Conservation (phyloP, 2,113 vertebrate species). For the Alethe diademata region DNA sequence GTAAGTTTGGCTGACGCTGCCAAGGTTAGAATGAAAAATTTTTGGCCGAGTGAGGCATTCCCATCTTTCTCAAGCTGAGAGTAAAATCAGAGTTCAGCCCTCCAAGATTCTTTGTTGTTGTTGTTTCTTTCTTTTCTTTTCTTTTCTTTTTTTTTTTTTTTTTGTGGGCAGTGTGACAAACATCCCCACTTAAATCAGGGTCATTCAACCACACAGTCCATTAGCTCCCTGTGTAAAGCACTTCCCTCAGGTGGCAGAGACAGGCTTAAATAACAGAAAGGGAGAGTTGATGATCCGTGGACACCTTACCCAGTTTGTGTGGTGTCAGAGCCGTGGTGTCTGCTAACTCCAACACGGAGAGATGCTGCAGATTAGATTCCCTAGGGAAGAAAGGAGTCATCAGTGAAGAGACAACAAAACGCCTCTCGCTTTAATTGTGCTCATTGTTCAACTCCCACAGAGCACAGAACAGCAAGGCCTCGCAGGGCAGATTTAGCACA, state of each 20-base stretch:
- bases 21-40: fast-evolving
- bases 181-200: neutral
- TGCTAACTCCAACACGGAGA: conserved; percentile 88
- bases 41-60: neutral
- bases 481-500: neutral
- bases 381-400: conserved; percentile 69
- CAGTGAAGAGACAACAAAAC: conserved; percentile 26
- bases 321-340: conserved; percentile 76
- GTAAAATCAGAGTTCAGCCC: fast-evolving
- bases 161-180: neutral
- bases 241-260: neutral
- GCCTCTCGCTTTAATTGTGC: neutral
- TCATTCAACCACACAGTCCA: neutral
- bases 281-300: neutral
- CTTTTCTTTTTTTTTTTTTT: neutral
- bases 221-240: neutral
- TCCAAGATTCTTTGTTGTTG: neutral
- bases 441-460: neutral
- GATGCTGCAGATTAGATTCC: conserved; percentile 93
- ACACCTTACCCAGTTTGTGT: conserved; percentile 78
- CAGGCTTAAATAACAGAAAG: neutral
- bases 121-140: no score
- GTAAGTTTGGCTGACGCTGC: neutral
- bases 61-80: neutral
- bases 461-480: neutral